Base-by-base conservation (phyloP, 2,888 invertebrate genomes). In the Spatulosminthurus flaviceps region DNA sequence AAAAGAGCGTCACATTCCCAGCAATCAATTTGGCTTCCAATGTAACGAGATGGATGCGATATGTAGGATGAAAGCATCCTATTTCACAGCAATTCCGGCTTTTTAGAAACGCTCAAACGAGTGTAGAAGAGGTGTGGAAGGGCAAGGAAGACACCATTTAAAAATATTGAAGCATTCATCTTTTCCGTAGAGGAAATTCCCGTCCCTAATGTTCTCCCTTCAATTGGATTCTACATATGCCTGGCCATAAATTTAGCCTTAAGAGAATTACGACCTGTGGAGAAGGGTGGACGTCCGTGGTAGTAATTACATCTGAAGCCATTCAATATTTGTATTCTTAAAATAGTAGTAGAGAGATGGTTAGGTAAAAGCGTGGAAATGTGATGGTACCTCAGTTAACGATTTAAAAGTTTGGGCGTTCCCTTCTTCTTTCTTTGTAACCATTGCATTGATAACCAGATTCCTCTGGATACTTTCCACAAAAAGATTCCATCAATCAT, bases 161-260 rank as follows among this genome's bases (percentile, higher is more conserved):
- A 51, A 51, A 51, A 51, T 51, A 51, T 51, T 51, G 51, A 51
- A n/a, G 16, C 51, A 51, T 51, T n/a, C n/a, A 51, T 51, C 51
- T 51, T 51, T 51, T n/a, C 16, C 51, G n/a, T 51, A 19, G 51
- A 51, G n/a, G 51, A 51, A 51, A n/a, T n/a, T 51, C n/a, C 51
- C n/a, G 19, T 51, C 51, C 16, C 9, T 51, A 51, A 51, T 51
- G 51, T n/a, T n/a, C 51, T 51, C 4, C 51, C 51, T 51, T 16
- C 7, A 51, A 51, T 51, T 51, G 51, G 19, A 5, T 51, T 51
- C 51, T 19, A n/a, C n/a, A n/a, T n/a, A 51, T 51, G 51, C 51
- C 16, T 51, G 51, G 51, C n/a, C 51, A 51, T 51, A 51, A 51
- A 51, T 51, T 51, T 19, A 51, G 2, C 51, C 5, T 19, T 2